A percentile compares a stretch with the other conserved stretches of the same genome.
These are phyloP conservation scores for Colostygia pectinataria DNA, from an alignment of 2,888 invertebrate genomes.

Conservation along the genomic window DNA sequence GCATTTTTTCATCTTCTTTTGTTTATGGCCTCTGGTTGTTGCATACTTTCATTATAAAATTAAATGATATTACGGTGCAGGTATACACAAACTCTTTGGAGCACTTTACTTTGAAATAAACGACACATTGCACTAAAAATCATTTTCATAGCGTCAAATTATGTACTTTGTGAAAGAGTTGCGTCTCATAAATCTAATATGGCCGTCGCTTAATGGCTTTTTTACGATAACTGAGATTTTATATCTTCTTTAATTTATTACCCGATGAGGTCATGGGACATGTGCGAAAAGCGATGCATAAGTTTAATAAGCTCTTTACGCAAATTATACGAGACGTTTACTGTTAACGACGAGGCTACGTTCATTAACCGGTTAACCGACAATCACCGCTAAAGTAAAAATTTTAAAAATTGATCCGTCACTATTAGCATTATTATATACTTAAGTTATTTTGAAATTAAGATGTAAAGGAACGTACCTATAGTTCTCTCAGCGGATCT, in stretches of 20 bases:
- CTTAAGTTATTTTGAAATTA: too few relatives aligned
- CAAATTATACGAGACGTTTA: constrained; percentile 6
- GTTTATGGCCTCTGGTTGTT: too few relatives aligned
- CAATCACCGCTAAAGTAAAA: constrained; percentile 3
- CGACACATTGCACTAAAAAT: constrained; percentile 1
- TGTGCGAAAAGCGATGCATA: constrained; percentile 9
- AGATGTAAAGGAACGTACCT: too few relatives aligned
- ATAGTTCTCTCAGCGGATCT: too few relatives aligned
- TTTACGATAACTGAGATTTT: constrained; percentile 60
- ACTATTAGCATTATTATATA: neutral
- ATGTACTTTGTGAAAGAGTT: constrained; percentile 40
- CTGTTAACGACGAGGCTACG: constrained; percentile 1
- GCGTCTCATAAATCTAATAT: constrained; percentile 59
- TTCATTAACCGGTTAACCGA: neutral
- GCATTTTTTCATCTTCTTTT: too few relatives aligned
- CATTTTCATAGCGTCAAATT: constrained; percentile 6
- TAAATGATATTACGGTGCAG: too few relatives aligned
- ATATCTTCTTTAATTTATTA: constrained; percentile 61
- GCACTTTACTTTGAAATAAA: neutral
- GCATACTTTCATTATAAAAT: too few relatives aligned
- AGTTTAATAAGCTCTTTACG: constrained; percentile 5
- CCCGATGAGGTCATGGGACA: constrained; percentile 43
- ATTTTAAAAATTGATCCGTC: constrained; percentile 2
- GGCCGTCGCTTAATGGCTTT: constrained; percentile 65
- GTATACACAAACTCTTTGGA: neutral